Conservation (phyloP, 2,113 vertebrate species). For the Sinosuthora webbiana region DNA sequence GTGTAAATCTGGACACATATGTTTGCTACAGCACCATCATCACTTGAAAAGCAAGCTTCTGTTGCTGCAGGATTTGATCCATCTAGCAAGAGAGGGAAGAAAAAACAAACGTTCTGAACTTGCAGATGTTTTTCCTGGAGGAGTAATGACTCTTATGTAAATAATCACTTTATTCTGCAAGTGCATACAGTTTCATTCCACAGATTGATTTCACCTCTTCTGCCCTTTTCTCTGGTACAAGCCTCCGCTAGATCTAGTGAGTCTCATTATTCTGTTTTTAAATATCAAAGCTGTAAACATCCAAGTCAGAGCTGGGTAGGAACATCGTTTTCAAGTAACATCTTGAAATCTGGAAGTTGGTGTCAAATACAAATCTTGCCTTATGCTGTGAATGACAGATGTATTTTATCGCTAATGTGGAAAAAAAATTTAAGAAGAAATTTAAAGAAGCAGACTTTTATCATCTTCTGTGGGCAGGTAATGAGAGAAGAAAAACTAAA, state of each 20-base stretch:
- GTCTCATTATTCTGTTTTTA: background rate
- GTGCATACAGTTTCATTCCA: background rate
- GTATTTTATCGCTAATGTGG: background rate
- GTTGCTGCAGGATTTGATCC: background rate
- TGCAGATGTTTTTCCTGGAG: background rate
- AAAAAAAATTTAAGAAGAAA: too few relatives aligned
- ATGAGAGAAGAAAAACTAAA: background rate
- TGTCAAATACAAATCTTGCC: background rate
- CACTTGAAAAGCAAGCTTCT: background rate
- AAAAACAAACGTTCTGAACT: background rate
- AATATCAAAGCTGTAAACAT: background rate
- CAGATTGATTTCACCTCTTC: conserved; percentile 10
- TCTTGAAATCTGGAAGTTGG: background rate
- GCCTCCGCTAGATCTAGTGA: background rate
- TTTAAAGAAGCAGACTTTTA: too few relatives aligned
- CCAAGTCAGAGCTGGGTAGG: background rate
- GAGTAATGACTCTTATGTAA: background rate
- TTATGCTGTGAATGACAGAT: background rate
- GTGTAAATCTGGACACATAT: background rate
- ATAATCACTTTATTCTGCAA: background rate
- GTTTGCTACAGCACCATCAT: background rate
- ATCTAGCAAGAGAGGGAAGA: background rate
- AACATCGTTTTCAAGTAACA: background rate
- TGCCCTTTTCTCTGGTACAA: background rate
- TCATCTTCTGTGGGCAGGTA: background rate